Conservation (phyloP, 1,140 invertebrate species). For the Drosophila mauritiana region DNA sequence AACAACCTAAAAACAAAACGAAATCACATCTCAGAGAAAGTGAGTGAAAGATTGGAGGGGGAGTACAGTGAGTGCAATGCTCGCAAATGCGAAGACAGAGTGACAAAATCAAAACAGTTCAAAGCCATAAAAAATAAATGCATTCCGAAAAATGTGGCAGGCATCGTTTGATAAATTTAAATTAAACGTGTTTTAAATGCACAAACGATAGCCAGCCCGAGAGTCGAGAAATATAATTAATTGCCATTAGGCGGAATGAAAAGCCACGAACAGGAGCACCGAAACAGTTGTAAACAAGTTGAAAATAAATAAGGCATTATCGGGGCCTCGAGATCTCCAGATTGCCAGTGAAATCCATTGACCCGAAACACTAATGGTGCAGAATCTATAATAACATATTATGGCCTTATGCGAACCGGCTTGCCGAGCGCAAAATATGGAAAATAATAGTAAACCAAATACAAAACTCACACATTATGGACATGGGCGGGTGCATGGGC, state of each 20-base stretch:
- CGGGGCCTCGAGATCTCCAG: constrained; percentile 11
- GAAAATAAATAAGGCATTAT: constrained; percentile 36
- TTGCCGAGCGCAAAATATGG: background rate
- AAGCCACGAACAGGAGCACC: constrained; percentile 31
- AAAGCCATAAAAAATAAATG: constrained; percentile 64
- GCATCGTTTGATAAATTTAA: constrained; percentile 72
- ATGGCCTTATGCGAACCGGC: constrained; percentile 12
- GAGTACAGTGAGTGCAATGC: constrained; percentile 48
- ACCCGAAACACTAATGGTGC: constrained; percentile 30
- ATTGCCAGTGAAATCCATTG: constrained; percentile 28
- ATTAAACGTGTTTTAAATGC: constrained; percentile 80
- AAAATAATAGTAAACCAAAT: constrained; percentile 34
- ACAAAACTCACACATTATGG: constrained; percentile 41
- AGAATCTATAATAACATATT: constrained; percentile 29
- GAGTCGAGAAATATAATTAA: constrained; percentile 55
- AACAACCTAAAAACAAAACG: background rate
- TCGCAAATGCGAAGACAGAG: constrained; percentile 31
- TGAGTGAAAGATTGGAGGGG: background rate
- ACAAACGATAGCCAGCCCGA: constrained; percentile 43
- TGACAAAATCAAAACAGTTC: constrained; percentile 67
- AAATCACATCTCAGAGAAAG: background rate
- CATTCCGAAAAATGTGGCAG: constrained; percentile 66
- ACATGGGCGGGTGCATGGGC: constrained; percentile 46
- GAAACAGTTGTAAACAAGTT: constrained; percentile 45
- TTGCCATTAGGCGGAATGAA: constrained; percentile 43